Conservation (phyloP, 92 coral and sea anemone species). For the Muricea muricata region DNA sequence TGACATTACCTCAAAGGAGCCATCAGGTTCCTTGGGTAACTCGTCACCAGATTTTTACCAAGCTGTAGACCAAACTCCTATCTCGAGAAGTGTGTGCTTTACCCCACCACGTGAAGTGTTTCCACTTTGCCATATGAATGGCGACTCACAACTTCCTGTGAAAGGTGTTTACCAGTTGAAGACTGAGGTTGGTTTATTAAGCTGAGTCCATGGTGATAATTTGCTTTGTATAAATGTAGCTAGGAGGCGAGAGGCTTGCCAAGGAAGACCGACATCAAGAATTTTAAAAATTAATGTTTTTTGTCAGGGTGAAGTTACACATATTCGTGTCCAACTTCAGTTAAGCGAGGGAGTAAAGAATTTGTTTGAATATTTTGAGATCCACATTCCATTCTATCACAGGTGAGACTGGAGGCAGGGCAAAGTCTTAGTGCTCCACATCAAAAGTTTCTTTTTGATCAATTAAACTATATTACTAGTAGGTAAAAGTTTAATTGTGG, state of each 20-base stretch:
- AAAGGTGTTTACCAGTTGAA: constrained; percentile 89
- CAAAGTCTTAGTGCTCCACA: no score
- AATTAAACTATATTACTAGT: no score
- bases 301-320: constrained; percentile 74
- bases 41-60: constrained; percentile 61
- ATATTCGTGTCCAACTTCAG: constrained; percentile 81
- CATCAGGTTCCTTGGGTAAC: constrained; percentile 31
- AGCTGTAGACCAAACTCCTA: constrained; percentile 63
- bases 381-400: constrained; percentile 90
- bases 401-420: no score
- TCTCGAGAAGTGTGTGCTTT: constrained; percentile 79
- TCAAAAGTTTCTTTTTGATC: no score
- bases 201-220: no score
- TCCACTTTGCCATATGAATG: constrained; percentile 87
- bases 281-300: neutral
- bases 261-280: no score
- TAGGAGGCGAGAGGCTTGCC: no score
- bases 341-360: constrained; percentile 78
- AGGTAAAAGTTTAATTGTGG: no score
- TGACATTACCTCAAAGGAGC: constrained; percentile 70
- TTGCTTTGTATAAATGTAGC: no score
- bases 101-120: constrained; percentile 86
- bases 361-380: constrained; percentile 89
- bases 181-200: constrained; percentile 36
- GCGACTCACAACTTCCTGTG: constrained; percentile 75